Percentiles rank a stretch among this genome's conserved stretches.
phyloP scores from a whole-genome alignment of 2,797 vertebrate species.

The Sebastolobus alascanus region DNA sequence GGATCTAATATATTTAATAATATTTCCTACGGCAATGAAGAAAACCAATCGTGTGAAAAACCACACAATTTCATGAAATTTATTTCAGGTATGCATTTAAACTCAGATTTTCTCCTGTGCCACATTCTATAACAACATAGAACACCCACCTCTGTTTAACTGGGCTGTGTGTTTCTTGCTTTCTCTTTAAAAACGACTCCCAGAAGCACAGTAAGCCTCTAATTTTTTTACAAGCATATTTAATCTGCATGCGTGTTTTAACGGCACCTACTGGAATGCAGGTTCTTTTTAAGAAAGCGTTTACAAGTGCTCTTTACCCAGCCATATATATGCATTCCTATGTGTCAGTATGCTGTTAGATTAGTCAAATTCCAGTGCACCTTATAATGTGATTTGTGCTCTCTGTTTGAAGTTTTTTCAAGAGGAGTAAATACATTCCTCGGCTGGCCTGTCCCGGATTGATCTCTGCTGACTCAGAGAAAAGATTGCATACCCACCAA shows the following conservation, averaged over 20 bases:
- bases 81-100: slow-evolving; percentile 17
- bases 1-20: neutral
- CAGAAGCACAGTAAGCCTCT: slow-evolving; percentile 20
- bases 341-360: slow-evolving; percentile 20
- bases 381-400: slow-evolving; percentile 30
- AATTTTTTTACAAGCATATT: slow-evolving; percentile 47
- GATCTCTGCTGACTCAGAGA: slow-evolving; percentile 81
- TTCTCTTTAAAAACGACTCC: slow-evolving; percentile 36
- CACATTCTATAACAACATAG: neutral
- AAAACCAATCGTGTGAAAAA: slow-evolving; percentile 3
- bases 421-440: slow-evolving; percentile 78
- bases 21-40: neutral
- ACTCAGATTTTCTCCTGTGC: slow-evolving; percentile 9
- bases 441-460: slow-evolving; percentile 71
- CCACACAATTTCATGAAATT: slow-evolving; percentile 4
- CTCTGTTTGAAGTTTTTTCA: slow-evolving; percentile 60
- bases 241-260: slow-evolving; percentile 36
- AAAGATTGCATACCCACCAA: slow-evolving; percentile 61
- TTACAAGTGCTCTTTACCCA: slow-evolving; percentile 9
- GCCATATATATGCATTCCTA: slow-evolving; percentile 38
- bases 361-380: slow-evolving; percentile 46
- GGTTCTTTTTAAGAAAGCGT: slow-evolving; percentile 22
- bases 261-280: slow-evolving; percentile 37
- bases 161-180: neutral
- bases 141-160: slow-evolving; percentile 17